A percentile compares a stretch with the other conserved stretches of the same genome.
phyloP scores from a whole-genome alignment of 1,140 invertebrate genomes.

The Atopsyche davidsoni region DNA sequence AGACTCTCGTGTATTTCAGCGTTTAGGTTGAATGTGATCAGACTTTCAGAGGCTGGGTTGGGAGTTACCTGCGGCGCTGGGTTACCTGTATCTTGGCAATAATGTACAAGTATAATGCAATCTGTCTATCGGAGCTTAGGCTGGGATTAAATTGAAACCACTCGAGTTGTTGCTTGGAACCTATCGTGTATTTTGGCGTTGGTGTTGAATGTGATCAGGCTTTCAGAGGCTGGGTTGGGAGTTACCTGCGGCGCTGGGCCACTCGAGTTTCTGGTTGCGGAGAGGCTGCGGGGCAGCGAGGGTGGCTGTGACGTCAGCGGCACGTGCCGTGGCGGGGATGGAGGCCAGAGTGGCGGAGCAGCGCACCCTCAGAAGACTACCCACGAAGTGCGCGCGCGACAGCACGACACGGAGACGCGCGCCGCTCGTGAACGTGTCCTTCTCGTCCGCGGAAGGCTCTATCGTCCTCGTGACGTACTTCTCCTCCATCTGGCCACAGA shows the following conservation, averaged over 20 bases:
- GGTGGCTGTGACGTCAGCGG: conserved; percentile 18
- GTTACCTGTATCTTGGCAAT: no score
- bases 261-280: conserved; percentile 24
- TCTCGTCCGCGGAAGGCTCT: conserved; percentile 8
- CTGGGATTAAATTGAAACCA: no score
- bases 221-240: conserved; percentile 12
- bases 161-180: no score
- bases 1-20: no score
- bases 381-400: conserved; percentile 22
- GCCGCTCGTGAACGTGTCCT: conserved; percentile 14
- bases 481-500: conserved; percentile 19
- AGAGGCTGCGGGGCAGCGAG: conserved; percentile 20
- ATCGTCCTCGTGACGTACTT: conserved; percentile 7
- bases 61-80: no score
- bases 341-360: conserved; percentile 12
- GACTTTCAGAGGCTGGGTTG: no score
- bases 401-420: conserved; percentile 8
- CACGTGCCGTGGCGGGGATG: conserved; percentile 11
- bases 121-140: no score
- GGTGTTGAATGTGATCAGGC: no score
- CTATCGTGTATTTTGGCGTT: no score
- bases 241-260: conserved; percentile 18
- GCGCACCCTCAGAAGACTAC: conserved; percentile 17
- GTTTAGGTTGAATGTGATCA: no score
- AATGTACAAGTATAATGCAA: no score